Evolutionary conservation across 2,113 vertebrate genomes (phyloP), one percentile per base, ranked within the genome.

Genomic region (Spheniscus mendiculus): DNA sequence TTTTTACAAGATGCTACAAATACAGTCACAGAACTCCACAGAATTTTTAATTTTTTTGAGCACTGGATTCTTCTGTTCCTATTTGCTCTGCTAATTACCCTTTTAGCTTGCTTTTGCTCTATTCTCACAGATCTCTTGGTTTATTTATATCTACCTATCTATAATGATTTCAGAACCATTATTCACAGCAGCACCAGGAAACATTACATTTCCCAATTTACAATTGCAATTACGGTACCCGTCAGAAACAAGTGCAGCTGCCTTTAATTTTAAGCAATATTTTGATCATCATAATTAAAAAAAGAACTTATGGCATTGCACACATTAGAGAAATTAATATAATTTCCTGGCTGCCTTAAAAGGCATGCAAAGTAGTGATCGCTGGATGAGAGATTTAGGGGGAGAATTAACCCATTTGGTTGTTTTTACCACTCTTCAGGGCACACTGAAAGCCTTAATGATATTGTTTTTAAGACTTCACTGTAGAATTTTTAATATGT

Each of bases 211-310:
- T 97, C 97, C 98, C 98, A 97, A 98, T 98, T 98, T 98, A 98
- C 98, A 96, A 97, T 97, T 85, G 97, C 98, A 98, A 98, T 98
- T 98, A 98, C 94, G 97, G 97, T 94, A 97, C 95, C 97, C 86
- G 77, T 97, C 97, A 97, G 98, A 97, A 98, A 98, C 97, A 98
- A 98, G 98, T 97, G 98, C 98, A 98, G 97, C 98, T 98, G 98
- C 98, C 95, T 89, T 98, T 98, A 97, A 98, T 98, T 98, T 98
- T 98, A 97, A 98, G 97, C 97, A 98, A 98, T 98, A 98, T 98
- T 98, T 98, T 98, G 98, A 98, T 98, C 98, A 98, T 97, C 97
- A 96, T 98, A 98, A 98, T 98, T 98, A 97, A 98, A 98, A 97
- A 97, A 98, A 96, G 96, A 98, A 97, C 97, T 98, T 98, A 95